Conservation (phyloP, 2,797 vertebrate species). For the Myotis pilosus region DNA sequence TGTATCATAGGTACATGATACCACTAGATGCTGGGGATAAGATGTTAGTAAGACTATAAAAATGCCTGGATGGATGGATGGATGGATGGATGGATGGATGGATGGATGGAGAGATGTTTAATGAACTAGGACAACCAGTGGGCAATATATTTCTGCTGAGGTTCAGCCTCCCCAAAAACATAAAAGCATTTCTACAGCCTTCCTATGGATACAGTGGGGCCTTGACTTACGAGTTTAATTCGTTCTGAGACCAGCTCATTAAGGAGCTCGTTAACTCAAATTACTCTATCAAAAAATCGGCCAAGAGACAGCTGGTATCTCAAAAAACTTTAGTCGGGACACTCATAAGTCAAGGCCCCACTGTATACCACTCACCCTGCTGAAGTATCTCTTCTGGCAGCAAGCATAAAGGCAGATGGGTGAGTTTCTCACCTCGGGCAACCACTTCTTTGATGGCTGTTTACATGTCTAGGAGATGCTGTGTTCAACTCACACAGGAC, state of each 20-base stretch:
- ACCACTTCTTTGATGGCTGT: conserved; percentile 54
- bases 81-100: neutral
- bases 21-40: neutral
- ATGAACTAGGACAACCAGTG: neutral
- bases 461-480: conserved; percentile 35
- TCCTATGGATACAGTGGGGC: neutral
- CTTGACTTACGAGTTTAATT: too few relatives aligned
- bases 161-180: neutral
- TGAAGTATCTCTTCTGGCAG: conserved; percentile 6
- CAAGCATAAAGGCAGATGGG: neutral
- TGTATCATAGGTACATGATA: neutral
- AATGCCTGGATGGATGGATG: neutral
- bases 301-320: too few relatives aligned
- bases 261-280: too few relatives aligned
- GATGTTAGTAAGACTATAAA: neutral
- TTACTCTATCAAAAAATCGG: too few relatives aligned
- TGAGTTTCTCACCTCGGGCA: conserved; percentile 36
- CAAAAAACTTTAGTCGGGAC: too few relatives aligned
- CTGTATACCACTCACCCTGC: neutral
- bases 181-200: neutral
- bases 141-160: neutral
- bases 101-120: neutral
- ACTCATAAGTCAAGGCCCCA: too few relatives aligned
- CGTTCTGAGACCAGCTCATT: too few relatives aligned
- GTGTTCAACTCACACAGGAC: conserved; percentile 26